Evolutionary conservation across 2,797 vertebrate genomes (phyloP).

Genomic region (Rhadinocentrus ornatus): DNA sequence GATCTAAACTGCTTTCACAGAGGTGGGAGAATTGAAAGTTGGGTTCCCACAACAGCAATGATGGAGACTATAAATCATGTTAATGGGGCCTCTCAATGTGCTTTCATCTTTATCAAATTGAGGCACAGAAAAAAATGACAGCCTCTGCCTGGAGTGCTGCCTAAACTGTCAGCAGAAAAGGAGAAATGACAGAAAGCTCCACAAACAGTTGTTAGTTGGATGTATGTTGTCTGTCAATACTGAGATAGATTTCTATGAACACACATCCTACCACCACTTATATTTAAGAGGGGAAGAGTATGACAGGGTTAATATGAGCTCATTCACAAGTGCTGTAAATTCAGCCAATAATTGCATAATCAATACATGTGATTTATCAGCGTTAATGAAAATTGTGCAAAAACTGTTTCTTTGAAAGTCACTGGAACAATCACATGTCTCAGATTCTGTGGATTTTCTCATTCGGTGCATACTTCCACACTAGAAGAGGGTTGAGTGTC

Average conservation of each 20-base stretch:
- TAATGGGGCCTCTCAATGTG: slow-evolving; percentile 82
- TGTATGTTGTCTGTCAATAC: slow-evolving; percentile 29
- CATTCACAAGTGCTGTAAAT: background rate
- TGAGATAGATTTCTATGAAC: slow-evolving; percentile 26
- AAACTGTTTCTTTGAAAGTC: too few relatives aligned
- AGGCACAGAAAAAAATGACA: slow-evolving; percentile 49
- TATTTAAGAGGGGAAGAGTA: background rate
- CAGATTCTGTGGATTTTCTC: too few relatives aligned
- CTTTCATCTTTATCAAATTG: slow-evolving; percentile 78
- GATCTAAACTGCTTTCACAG: slow-evolving; percentile 53
- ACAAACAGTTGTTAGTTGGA: slow-evolving; percentile 38
- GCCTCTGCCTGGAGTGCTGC: slow-evolving; percentile 31
- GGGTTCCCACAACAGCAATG: slow-evolving; percentile 83
- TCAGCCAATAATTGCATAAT: background rate
- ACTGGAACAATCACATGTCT: too few relatives aligned
- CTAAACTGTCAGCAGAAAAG: slow-evolving; percentile 33
- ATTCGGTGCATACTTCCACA: too few relatives aligned
- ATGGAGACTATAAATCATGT: slow-evolving; percentile 85
- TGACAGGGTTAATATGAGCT: background rate
- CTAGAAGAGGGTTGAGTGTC: too few relatives aligned
- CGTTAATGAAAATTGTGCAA: too few relatives aligned
- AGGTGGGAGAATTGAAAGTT: slow-evolving; percentile 63
- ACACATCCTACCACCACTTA: slow-evolving; percentile 2
- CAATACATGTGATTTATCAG: background rate
- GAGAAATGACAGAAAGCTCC: slow-evolving; percentile 24